Evolutionary conservation across 2,797 vertebrate genomes (phyloP).

Genomic region (Percopsis omiscomaycus): DNA sequence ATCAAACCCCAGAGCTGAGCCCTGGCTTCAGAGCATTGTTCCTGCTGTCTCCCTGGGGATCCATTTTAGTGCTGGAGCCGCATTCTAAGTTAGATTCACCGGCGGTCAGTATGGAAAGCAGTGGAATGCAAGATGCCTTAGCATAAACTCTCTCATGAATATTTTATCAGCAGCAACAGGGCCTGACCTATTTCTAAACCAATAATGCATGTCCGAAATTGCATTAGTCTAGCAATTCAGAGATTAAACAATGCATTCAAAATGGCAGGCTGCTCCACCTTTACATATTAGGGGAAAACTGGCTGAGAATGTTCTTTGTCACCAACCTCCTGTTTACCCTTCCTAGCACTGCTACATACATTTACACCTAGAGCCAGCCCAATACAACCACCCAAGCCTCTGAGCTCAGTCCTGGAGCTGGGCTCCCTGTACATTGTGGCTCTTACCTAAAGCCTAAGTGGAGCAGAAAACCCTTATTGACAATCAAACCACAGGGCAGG

Average conservation of each 20-base stretch:
- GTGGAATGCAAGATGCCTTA: constrained; percentile 20
- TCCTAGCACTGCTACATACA: not conserved
- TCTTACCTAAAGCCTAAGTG: too few species aligned
- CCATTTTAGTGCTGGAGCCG: constrained; percentile 34
- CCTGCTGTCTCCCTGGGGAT: constrained; percentile 28
- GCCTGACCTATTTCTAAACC: constrained; percentile 12
- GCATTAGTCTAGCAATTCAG: not conserved
- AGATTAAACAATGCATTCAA: not conserved
- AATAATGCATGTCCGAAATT: constrained; percentile 5
- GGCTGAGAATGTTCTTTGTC: not conserved
- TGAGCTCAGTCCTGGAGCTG: too few species aligned
- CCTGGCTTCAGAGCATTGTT: constrained; percentile 30
- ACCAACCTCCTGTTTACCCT: not conserved
- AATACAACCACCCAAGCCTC: not conserved
- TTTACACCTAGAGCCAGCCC: not conserved
- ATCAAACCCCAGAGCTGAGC: constrained; percentile 50
- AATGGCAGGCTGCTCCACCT: not conserved
- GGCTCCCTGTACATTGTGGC: too few species aligned
- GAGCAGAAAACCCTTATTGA: too few species aligned
- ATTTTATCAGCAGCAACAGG: constrained; percentile 9
- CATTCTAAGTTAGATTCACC: constrained; percentile 40
- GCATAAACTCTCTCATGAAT: constrained; percentile 13
- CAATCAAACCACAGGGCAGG: too few species aligned
- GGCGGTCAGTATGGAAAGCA: constrained; percentile 35
- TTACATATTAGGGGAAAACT: not conserved